phyloP scores from a whole-genome alignment of 2,797 vertebrate species.

The Lepus oiostolus region DNA sequence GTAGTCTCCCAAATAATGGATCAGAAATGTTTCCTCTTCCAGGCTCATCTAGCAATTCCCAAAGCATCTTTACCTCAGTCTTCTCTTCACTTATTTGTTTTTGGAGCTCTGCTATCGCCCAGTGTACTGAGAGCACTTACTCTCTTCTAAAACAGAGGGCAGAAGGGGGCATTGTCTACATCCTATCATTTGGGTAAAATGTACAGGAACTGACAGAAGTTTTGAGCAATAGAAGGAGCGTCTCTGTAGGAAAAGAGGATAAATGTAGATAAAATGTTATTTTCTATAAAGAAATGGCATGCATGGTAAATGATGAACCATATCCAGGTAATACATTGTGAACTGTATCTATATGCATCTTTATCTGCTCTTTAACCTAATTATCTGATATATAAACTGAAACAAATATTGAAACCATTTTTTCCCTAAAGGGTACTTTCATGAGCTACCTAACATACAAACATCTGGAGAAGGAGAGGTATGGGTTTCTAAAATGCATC shows the following conservation, averaged over 20 bases:
- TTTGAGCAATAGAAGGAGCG: background rate
- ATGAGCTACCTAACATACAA: background rate
- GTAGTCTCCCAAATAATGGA: background rate
- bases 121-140: background rate
- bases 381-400: constrained; percentile 50
- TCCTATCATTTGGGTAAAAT: background rate
- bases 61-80: background rate
- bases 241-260: constrained; percentile 4
- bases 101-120: background rate
- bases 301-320: background rate
- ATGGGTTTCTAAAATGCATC: constrained; percentile 39
- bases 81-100: background rate
- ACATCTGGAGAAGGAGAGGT: constrained; percentile 25
- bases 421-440: background rate
- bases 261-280: background rate
- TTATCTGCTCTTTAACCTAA: constrained; percentile 65
- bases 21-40: background rate
- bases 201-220: background rate
- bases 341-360: background rate
- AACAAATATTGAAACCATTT: constrained; percentile 56
- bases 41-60: background rate
- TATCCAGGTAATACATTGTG: background rate
- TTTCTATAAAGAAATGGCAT: background rate
- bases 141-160: background rate
- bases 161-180: background rate